Evolutionary conservation across 2,888 invertebrate genomes (phyloP), one percentile per base, ranked within the genome.

Genomic region (Nomada goodeniana): DNA sequence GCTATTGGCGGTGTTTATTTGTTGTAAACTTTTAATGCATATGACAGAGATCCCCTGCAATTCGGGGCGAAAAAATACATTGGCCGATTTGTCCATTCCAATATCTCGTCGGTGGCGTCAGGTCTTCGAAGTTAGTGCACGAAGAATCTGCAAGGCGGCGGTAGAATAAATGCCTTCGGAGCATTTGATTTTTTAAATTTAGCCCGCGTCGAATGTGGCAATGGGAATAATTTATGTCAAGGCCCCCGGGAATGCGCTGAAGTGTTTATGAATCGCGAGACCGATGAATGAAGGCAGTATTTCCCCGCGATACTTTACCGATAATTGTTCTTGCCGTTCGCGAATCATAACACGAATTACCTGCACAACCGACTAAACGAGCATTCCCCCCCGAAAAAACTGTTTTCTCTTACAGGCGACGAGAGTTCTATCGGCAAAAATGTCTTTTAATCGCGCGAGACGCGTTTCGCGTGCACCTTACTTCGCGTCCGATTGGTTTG

Each of bases 191-290:
- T 13, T 55, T 36, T 18, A 4, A 67, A 44, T 57, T 68, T 36
- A 26, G n/a, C 61, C 11, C 7, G 0, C 15, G 15, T 2, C 7
- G 64, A 36, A 5, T n/a, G 60, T 18, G 20, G 20, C 9, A 20
- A 50, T n/a, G n/a, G 13, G 15, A 5, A 29, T 57, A 10, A 72
- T 72, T 36, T 29, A 52, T 67, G 47, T 57, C 44, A 53, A 47
- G 65, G 42, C 36, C 57, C 13, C 59, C 10, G 7, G 2, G 2
- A 50, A 61, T n/a, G 13, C 13, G 13, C 10, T 61, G 20, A 52
- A 36, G 52, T 68, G 77, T 71, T 76, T 50, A 70, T 53, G 47
- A 80, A 36, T n/a, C 18, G 13, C 26, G 13, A 68, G n/a, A 29
- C 5, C 3, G 2, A 42, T 15, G 53, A 47, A 50, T 70, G 44